Evolutionary conservation across 2,113 vertebrate genomes (phyloP).

Genomic region (Camelus dromedarius): DNA sequence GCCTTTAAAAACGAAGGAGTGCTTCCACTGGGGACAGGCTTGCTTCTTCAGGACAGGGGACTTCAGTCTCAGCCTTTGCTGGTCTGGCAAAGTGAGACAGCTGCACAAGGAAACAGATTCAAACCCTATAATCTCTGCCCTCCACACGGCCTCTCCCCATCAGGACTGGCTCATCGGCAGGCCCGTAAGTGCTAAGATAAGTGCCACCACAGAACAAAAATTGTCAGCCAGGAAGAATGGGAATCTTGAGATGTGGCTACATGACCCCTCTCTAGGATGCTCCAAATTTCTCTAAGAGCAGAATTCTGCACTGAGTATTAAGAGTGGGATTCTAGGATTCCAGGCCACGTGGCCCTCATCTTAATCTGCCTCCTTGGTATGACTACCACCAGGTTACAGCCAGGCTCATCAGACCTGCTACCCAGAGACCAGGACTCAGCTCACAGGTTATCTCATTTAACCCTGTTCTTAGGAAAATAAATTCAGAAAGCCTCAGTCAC

Average conservation of each 20-base stretch:
- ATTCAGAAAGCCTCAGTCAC: background rate
- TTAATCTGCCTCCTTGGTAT: background rate
- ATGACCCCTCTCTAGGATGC: background rate
- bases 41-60: constrained; percentile 86
- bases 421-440: background rate
- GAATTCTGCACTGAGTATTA: background rate
- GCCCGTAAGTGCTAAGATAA: background rate
- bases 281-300: background rate
- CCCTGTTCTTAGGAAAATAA: background rate
- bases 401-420: background rate
- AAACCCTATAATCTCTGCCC: rapidly evolving
- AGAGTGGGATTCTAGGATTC: background rate
- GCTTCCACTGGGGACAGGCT: constrained; percentile 85
- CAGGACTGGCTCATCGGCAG: rapidly evolving
- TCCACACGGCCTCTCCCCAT: rapidly evolving
- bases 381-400: background rate
- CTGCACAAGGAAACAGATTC: constrained; percentile 59
- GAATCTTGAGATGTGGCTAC: background rate
- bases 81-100: constrained; percentile 85
- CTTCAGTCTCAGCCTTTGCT: constrained; percentile 77
- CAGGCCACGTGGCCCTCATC: rapidly evolving
- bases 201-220: background rate
- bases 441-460: rapidly evolving
- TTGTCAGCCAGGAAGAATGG: background rate
- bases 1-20: constrained; percentile 87